Base-by-base conservation (phyloP, 2,888 invertebrate species). In the Ischnura elegans region DNA sequence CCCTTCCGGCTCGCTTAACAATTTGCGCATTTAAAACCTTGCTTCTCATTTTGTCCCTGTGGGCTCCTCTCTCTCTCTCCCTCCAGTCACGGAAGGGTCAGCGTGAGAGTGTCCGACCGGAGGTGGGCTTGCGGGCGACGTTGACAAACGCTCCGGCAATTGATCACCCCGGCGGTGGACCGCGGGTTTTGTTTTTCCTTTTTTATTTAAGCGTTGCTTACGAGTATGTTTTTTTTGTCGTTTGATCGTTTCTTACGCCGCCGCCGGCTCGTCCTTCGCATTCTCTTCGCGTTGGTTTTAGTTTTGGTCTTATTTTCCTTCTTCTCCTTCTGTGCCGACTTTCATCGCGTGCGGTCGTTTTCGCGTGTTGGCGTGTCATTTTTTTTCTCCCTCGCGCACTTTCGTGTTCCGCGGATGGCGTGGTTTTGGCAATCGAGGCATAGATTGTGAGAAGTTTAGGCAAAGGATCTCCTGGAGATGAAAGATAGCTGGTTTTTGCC, bases 11-110 rank as follows among this genome's bases (percentile, higher is more conserved):
- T 36, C 6, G 13, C 16, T 61, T 61, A 61, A 61, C n/a, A 61
- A 61, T 61, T 61, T 61, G 25, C 61, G 61, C 61, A 61, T 61
- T 76, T 76, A 76, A n/a, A 76, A 76, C 36, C 76, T 76, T 36
- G 21, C 19, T 76, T 29, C 13, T 36, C 8, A 29, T 61, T 25
- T 51, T 8, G 51, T 51, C n/a, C n/a, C n/a, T 61, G 61, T 19
- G 25, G 6, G 61, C 4, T n/a, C 61, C n/a, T 61, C n/a, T 61
- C 61, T n/a, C n/a, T n/a, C n/a, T n/a, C n/a, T 76, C 36, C 16
- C 13, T 36, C 76, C 29, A 76, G 61, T 61, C 61, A 61, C 61
- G 61, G 61, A n/a, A 61, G 61, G 61, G n/a, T n/a, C n/a, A 6
- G n/a, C 21, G 61, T 4, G 21, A 4, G 61, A 10, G 4, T 8